A percentile compares a stretch with the other conserved stretches of the same genome.
These are phyloP conservation scores for Bathynomus jamesi DNA, from an alignment of 1,140 invertebrate species.

Conservation along the genomic window DNA sequence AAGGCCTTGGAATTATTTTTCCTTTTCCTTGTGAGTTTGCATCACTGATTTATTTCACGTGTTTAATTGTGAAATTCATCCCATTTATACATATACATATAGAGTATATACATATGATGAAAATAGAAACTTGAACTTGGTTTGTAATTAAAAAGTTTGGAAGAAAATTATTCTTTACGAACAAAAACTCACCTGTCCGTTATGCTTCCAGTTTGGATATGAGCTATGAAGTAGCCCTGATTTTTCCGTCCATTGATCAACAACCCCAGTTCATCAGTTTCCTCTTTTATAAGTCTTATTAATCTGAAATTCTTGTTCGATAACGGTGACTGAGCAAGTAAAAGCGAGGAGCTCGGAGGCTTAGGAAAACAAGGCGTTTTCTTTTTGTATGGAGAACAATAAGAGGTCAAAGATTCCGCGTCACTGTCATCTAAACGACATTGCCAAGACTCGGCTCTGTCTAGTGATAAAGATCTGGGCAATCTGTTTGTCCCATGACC, in stretches of 20 bases:
- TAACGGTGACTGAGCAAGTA: conserved; percentile 15
- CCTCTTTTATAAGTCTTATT: conserved; percentile 55
- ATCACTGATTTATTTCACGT: too few species aligned
- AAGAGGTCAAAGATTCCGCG: background rate
- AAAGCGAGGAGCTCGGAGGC: background rate
- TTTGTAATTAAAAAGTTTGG: too few species aligned
- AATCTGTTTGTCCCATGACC: background rate
- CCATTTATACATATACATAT: too few species aligned
- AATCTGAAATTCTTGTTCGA: conserved; percentile 46
- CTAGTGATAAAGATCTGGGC: conserved; percentile 28
- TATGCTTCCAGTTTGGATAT: conserved; percentile 66
- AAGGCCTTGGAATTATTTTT: too few species aligned
- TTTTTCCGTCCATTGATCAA: conserved; percentile 62
- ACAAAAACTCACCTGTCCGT: conserved; percentile 55
- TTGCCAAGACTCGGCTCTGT: conserved; percentile 31
- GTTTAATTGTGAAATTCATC: too few species aligned
- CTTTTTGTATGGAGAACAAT: background rate
- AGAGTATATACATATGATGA: too few species aligned
- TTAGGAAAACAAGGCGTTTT: conserved; percentile 18
- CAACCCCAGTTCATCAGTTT: conserved; percentile 66
- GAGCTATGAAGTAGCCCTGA: conserved; percentile 70
- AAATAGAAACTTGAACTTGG: too few species aligned
- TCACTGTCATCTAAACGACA: conserved; percentile 6
- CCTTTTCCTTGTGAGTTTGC: too few species aligned
- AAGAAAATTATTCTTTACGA: background rate